Base-by-base conservation (phyloP, 2,797 vertebrate genomes). In the Peromyscus aztecus region DNA sequence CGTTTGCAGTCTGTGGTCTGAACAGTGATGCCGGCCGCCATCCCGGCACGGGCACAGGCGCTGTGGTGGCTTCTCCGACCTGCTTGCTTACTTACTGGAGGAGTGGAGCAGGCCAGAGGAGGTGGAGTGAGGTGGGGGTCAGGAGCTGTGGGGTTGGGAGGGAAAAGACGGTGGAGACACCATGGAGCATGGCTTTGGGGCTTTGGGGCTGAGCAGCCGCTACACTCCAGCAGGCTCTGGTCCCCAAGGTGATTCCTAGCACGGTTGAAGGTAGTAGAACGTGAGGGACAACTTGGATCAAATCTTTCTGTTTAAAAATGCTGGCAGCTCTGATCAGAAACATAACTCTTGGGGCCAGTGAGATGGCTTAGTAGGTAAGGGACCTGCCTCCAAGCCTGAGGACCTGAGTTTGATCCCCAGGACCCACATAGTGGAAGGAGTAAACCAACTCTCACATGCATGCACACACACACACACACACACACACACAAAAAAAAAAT, bases 21-120 rank as follows among this genome's bases (percentile, higher is more conserved):
- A 71, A 27, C 0, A 3, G 0, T 3, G 3, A 37, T 34, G 29
- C 88, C 13, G 67, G 88, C 84, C 0, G 0, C 65, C 31, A 0
- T 40, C 88, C 85, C 12, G 1, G 12, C 59, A 3, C 31, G 1
- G 16, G 9, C 46, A 0, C 63, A 0, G 16, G 61, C 7, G 21
- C 31, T 87, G 63, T 29, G 6, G 2, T 6, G 4, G 52, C 24
- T 80, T 52, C 0, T 3, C 37, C 27, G 10, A 63, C 61, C 5
- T 31, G 27, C 29, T 52, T 31, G 27, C 29, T 52, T 69, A 83
- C 67, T n/a, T 27, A 43, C 43, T 61, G 52, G 77, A 57, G 10
- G 40, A 34, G 65, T 46, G 69, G 61, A 59, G 34, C 1, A 6
- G 59, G 55, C 71, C 0, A 9, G 78, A 55, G 90, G 37, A 92